Percentiles rank a stretch among this genome's conserved stretches.
phyloP scores from a whole-genome alignment of 2,113 vertebrate genomes.

The Aplodontia rufa region DNA sequence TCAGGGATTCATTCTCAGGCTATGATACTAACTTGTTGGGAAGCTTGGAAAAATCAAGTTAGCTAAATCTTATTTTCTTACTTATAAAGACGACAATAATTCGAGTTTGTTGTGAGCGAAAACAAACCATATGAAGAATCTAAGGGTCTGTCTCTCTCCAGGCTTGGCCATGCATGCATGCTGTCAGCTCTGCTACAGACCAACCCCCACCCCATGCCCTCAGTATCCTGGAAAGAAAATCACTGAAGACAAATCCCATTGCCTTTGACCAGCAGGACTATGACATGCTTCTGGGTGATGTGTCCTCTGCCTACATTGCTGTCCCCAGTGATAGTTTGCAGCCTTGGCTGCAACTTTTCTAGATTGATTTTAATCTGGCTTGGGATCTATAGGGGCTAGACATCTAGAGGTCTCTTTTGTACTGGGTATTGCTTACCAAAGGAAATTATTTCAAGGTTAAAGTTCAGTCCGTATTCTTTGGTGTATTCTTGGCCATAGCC shows the following conservation, averaged over 20 bases:
- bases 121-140: neutral
- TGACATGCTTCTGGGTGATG: neutral
- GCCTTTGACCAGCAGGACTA: neutral
- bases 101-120: neutral
- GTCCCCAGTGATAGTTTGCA: neutral
- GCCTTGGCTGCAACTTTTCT: neutral
- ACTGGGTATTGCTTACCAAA: neutral
- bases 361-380: neutral
- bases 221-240: neutral
- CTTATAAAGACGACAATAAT: neutral
- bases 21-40: neutral
- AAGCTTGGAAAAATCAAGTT: neutral
- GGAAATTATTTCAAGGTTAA: neutral
- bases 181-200: neutral
- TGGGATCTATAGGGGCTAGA: neutral
- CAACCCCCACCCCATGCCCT: fast-evolving
- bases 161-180: neutral
- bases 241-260: no score
- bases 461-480: neutral
- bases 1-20: neutral
- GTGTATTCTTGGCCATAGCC: neutral
- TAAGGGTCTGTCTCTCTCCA: neutral
- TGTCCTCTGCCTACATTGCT: neutral
- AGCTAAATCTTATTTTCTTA: neutral
- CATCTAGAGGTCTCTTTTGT: neutral